Evolutionary conservation across 53 echinoderm and acorn worm genomes (phyloP).

Genomic region (Mesocentrotus franciscanus): DNA sequence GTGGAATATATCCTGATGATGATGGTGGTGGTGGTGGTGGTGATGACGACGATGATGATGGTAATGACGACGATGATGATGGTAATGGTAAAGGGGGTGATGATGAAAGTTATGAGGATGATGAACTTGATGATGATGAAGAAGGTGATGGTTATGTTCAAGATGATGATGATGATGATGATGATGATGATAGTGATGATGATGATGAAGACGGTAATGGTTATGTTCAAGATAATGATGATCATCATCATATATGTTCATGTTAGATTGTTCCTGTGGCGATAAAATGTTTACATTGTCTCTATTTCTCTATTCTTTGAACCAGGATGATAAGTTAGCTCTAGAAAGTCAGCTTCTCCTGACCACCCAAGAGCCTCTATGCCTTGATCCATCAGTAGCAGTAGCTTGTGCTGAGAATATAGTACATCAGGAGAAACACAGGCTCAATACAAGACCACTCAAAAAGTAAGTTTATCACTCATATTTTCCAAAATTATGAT

Average conservation of each 20-base stretch:
- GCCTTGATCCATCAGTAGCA: slow-evolving; percentile 87
- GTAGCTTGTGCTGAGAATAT: slow-evolving; percentile 77
- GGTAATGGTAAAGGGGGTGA: neutral
- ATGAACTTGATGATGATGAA: neutral
- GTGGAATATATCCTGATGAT: neutral
- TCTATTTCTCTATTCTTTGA: neutral
- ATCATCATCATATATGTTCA: too few relatives aligned
- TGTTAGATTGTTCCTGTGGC: neutral
- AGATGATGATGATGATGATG: neutral
- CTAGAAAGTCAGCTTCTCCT: slow-evolving; percentile 94
- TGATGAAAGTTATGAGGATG: neutral
- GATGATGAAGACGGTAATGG: neutral
- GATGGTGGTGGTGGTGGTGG: neutral
- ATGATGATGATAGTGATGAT: neutral
- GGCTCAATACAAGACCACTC: slow-evolving; percentile 85
- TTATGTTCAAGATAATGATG: neutral
- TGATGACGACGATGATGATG: neutral
- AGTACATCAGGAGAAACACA: slow-evolving; percentile 85
- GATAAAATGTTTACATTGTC: neutral
- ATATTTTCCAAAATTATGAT: neutral
- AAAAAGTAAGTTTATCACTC: slow-evolving; percentile 72
- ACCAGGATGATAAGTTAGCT: slow-evolving; percentile 94
- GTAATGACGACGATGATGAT: neutral
- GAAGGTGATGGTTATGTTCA: neutral
- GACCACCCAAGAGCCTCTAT: slow-evolving; percentile 92